Evolutionary conservation across 2,797 vertebrate genomes (phyloP).

Genomic region (Phoeniculus purpureus): DNA sequence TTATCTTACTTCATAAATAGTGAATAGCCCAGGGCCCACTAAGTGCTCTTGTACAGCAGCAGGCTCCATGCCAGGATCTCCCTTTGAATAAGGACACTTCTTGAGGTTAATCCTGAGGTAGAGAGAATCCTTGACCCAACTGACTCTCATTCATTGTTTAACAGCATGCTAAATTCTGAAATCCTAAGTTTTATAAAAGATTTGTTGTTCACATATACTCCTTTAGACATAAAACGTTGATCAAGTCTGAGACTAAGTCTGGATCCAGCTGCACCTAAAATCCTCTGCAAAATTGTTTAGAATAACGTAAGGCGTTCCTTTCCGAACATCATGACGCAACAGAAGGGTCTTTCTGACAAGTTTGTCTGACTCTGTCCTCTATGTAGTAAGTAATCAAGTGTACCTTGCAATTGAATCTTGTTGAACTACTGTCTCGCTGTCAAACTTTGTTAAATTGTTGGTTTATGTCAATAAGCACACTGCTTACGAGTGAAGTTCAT

Average conservation of each 20-base stretch:
- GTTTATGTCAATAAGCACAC: neutral
- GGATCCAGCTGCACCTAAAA: too few relatives aligned
- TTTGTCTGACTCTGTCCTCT: neutral
- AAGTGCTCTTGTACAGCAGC: neutral
- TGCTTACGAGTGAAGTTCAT: neutral
- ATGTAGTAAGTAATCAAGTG: neutral
- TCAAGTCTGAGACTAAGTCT: neutral
- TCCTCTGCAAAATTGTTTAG: neutral
- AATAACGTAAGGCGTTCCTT: neutral
- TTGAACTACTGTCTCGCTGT: too few relatives aligned
- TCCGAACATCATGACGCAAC: neutral
- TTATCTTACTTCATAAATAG: neutral
- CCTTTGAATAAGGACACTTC: neutral
- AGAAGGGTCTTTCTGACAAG: neutral
- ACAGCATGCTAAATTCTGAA: neutral
- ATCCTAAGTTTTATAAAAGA: neutral
- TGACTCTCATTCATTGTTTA: neutral
- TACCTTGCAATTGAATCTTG: neutral
- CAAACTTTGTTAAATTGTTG: neutral
- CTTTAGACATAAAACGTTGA: neutral
- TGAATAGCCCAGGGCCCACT: neutral
- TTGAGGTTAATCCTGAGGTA: neutral
- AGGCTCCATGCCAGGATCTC: neutral
- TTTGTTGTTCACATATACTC: neutral
- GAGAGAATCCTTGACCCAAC: neutral